These are phyloP conservation scores for Polietes domitor DNA, from an alignment of 2,888 invertebrate genomes.

Conservation along the genomic window DNA sequence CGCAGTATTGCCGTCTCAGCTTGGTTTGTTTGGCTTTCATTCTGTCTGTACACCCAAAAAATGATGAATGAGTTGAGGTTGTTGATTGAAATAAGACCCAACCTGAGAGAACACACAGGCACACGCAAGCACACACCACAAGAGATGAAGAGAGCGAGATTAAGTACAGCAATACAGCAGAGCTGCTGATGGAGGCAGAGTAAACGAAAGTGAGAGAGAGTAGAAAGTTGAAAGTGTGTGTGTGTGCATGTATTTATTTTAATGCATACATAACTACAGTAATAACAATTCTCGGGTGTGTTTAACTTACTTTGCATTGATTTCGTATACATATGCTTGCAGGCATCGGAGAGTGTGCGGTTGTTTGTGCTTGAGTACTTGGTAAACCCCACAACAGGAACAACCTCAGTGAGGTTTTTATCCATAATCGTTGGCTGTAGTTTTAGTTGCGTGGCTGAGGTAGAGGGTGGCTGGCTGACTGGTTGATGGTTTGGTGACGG, in stretches of 20 bases:
- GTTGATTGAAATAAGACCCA: background rate
- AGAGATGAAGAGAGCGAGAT: background rate
- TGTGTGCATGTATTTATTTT: conserved; percentile 21
- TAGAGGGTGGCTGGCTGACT: background rate
- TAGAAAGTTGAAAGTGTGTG: background rate
- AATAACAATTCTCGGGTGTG: conserved; percentile 3
- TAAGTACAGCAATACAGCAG: background rate
- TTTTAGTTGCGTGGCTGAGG: background rate
- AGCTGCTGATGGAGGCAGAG: background rate
- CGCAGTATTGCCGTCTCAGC: background rate
- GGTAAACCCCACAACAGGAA: background rate
- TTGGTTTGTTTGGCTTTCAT: background rate
- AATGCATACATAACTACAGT: conserved; percentile 18
- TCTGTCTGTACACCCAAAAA: conserved; percentile 1
- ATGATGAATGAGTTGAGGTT: conserved; percentile 42
- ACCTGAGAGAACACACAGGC: too few species aligned
- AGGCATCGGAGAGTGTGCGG: background rate
- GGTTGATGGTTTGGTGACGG: conserved; percentile 10
- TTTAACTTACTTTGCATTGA: conserved; percentile 16
- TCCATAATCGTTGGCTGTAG: background rate
- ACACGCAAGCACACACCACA: background rate
- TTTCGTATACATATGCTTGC: background rate
- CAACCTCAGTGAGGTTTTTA: background rate
- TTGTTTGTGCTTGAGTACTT: background rate
- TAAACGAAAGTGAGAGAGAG: background rate